Percentiles rank a stretch among this genome's conserved stretches.
These are phyloP conservation scores for Aricia artaxerxes DNA, from an alignment of 2,888 invertebrate genomes.

Conservation along the genomic window DNA sequence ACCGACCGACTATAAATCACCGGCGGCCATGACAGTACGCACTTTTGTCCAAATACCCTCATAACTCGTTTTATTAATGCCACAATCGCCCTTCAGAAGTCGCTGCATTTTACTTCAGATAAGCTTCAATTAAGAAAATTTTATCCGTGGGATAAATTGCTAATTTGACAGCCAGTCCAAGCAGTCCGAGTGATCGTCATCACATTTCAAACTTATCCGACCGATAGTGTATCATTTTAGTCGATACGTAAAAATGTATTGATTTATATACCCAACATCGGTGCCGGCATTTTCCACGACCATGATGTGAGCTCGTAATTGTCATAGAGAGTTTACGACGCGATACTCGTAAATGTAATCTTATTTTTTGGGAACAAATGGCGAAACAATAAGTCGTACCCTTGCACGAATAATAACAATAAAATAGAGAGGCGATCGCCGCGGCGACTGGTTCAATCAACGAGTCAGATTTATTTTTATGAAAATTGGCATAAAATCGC, in stretches of 20 bases:
- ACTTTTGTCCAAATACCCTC: constrained; percentile 66
- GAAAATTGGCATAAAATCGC: constrained; percentile 80
- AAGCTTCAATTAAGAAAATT: constrained; percentile 19
- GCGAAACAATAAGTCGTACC: constrained; percentile 79
- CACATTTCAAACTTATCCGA: constrained; percentile 2
- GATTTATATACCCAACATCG: not conserved
- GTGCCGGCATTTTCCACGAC: not conserved
- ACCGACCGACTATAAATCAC: constrained; percentile 78
- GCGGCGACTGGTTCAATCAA: constrained; percentile 79
- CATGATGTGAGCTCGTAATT: constrained; percentile 9
- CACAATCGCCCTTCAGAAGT: constrained; percentile 41
- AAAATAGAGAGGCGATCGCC: constrained; percentile 78
- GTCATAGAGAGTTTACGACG: constrained; percentile 19
- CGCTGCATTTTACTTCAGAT: constrained; percentile 30
- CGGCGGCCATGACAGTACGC: constrained; percentile 75
- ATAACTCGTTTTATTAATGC: constrained; percentile 55
- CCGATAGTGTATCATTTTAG: not conserved
- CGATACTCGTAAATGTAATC: constrained; percentile 22
- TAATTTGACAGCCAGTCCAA: constrained; percentile 6
- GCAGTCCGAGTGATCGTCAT: not conserved
- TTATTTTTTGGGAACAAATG: constrained; percentile 65
- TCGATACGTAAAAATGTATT: not conserved
- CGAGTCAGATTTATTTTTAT: constrained; percentile 80
- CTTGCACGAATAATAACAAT: constrained; percentile 77
- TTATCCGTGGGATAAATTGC: constrained; percentile 8